Conservation (phyloP, 2,113 vertebrate species). For the Arenaria interpres region DNA sequence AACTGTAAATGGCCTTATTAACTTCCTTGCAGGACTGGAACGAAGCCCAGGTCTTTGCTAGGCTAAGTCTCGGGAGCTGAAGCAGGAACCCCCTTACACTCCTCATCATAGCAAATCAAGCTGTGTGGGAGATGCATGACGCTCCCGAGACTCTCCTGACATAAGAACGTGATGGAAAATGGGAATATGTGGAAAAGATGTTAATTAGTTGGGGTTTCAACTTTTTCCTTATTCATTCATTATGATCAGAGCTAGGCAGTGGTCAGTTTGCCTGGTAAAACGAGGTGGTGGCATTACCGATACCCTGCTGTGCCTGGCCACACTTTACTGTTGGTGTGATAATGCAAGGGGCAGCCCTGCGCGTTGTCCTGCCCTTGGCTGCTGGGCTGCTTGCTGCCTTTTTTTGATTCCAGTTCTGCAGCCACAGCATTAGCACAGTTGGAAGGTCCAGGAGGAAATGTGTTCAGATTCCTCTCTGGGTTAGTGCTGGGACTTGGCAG, state of each 20-base stretch:
- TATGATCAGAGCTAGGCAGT: neutral
- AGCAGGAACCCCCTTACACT: neutral
- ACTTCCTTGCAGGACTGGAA: constrained; percentile 4
- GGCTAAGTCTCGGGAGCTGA: neutral
- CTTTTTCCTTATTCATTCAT: neutral
- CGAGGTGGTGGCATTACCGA: neutral
- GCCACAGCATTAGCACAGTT: neutral
- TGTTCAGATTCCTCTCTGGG: neutral
- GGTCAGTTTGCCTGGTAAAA: neutral
- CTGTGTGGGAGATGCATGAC: neutral
- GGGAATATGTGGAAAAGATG: neutral
- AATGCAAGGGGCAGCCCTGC: neutral
- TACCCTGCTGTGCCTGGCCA: neutral
- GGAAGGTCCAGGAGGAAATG: neutral
- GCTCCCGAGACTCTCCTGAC: neutral
- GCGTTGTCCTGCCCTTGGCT: neutral
- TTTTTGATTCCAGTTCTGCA: neutral
- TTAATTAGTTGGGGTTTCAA: neutral
- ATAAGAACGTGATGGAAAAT: neutral
- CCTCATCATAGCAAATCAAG: neutral
- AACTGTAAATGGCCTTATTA: constrained; percentile 48
- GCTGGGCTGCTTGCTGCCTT: neutral
- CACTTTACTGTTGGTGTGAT: fast-evolving
- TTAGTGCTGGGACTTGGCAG: neutral
- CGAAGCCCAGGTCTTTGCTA: neutral